phyloP scores from a whole-genome alignment of 2,113 vertebrate species.

The Pachypanchax playfairii region DNA sequence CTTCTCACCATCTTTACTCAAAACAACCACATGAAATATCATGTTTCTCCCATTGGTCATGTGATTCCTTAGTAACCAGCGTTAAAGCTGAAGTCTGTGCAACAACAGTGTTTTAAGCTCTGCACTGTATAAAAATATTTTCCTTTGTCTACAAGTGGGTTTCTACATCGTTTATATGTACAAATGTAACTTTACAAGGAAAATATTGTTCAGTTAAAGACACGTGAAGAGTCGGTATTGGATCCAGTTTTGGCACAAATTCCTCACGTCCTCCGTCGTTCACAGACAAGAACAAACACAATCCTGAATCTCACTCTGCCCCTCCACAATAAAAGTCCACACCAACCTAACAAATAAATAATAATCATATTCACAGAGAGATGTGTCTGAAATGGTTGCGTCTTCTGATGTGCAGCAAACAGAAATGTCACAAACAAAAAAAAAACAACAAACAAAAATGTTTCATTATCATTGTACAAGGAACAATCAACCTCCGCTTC shows the following conservation, averaged over 20 bases:
- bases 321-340: slow-evolving; percentile 21
- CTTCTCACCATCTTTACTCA: slow-evolving; percentile 16
- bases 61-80: slow-evolving; percentile 28
- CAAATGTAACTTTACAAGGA: slow-evolving; percentile 61
- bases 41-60: slow-evolving; percentile 6
- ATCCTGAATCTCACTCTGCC: background rate
- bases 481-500: background rate
- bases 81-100: slow-evolving; percentile 29
- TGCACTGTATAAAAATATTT: slow-evolving; percentile 74
- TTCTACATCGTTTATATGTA: slow-evolving; percentile 66
- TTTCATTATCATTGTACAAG: slow-evolving; percentile 12
- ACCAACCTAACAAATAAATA: slow-evolving; percentile 11
- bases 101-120: slow-evolving; percentile 42
- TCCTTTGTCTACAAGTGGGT: slow-evolving; percentile 53
- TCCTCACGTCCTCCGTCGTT: slow-evolving; percentile 21
- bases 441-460: slow-evolving; percentile 34
- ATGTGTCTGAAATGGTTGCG: slow-evolving; percentile 37
- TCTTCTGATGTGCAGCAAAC: slow-evolving; percentile 29
- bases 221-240: slow-evolving; percentile 33
- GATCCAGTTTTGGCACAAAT: slow-evolving; percentile 70
- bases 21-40: slow-evolving; percentile 21
- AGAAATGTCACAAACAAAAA: slow-evolving; percentile 48
- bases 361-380: slow-evolving; percentile 21
- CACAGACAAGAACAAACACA: slow-evolving; percentile 30
- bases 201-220: slow-evolving; percentile 60